These are phyloP conservation scores for Nibea albiflora DNA, from an alignment of 2,113 vertebrate species.

Conservation along the genomic window DNA sequence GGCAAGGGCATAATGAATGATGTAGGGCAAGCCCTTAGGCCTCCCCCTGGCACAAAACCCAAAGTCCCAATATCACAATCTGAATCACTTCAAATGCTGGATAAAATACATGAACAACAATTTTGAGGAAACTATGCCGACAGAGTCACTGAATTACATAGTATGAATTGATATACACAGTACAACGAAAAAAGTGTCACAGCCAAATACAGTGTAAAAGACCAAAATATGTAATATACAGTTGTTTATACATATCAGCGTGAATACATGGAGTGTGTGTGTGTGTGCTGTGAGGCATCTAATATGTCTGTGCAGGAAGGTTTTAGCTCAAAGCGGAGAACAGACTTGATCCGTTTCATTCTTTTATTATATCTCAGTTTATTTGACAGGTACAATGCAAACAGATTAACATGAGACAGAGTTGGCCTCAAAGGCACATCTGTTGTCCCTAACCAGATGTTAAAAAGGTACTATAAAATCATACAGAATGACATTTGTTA, in stretches of 20 bases:
- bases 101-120: slow-evolving; percentile 41
- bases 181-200: not conserved
- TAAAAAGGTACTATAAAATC: not conserved
- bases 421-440: not conserved
- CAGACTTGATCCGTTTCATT: not conserved
- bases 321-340: not conserved
- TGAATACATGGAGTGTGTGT: not conserved
- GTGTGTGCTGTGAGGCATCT: not conserved
- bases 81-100: slow-evolving; percentile 41
- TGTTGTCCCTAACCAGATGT: not conserved
- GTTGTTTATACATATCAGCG: not conserved
- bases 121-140: slow-evolving; percentile 24
- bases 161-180: not conserved
- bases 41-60: slow-evolving; percentile 63
- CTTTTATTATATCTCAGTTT: not conserved
- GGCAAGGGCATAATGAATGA: slow-evolving; percentile 76
- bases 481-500: not conserved
- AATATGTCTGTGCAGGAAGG: not conserved
- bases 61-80: slow-evolving; percentile 48
- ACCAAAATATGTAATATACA: not conserved
- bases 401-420: not conserved
- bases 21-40: slow-evolving; percentile 78
- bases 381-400: not conserved
- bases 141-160: not conserved
- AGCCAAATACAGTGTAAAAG: not conserved